Percentiles rank a stretch among this genome's conserved stretches.
phyloP scores from a whole-genome alignment of 1,140 invertebrate species.

The Anoplolepis gracilipes region DNA sequence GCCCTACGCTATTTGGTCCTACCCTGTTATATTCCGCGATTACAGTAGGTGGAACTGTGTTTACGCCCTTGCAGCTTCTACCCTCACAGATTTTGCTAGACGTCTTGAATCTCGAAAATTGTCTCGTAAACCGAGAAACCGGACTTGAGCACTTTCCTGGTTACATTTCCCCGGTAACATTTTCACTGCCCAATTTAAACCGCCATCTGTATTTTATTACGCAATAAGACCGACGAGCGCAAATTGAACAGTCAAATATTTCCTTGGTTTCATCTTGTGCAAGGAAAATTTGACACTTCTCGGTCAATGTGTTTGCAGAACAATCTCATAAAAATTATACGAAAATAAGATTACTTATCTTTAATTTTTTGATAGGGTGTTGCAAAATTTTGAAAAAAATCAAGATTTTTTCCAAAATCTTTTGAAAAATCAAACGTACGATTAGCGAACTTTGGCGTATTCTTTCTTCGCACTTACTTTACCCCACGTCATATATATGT shows the following conservation, averaged over 20 bases:
- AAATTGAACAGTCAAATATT: constrained; percentile 41
- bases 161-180: constrained; percentile 18
- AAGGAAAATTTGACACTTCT: not conserved
- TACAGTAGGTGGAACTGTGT: constrained; percentile 47
- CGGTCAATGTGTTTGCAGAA: not conserved
- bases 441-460: constrained; percentile 53
- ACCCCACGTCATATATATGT: constrained; percentile 51
- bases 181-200: constrained; percentile 22
- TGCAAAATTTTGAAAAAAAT: no score
- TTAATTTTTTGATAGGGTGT: not conserved
- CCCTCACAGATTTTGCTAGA: constrained; percentile 1
- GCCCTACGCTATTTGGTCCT: constrained; percentile 37
- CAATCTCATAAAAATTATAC: not conserved
- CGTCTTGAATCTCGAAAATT: constrained; percentile 49
- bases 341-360: not conserved
- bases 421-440: not conserved
- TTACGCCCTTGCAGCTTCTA: constrained; percentile 23
- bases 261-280: not conserved
- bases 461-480: constrained; percentile 44
- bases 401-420: not conserved
- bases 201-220: constrained; percentile 53
- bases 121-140: constrained; percentile 38
- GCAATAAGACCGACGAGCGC: constrained; percentile 37
- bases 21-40: constrained; percentile 19
- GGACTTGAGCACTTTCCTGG: constrained; percentile 13